Evolutionary conservation across 2,797 vertebrate species (phyloP), one percentile per base, ranked within the genome.

Genomic region (Calcarius lapponicus): DNA sequence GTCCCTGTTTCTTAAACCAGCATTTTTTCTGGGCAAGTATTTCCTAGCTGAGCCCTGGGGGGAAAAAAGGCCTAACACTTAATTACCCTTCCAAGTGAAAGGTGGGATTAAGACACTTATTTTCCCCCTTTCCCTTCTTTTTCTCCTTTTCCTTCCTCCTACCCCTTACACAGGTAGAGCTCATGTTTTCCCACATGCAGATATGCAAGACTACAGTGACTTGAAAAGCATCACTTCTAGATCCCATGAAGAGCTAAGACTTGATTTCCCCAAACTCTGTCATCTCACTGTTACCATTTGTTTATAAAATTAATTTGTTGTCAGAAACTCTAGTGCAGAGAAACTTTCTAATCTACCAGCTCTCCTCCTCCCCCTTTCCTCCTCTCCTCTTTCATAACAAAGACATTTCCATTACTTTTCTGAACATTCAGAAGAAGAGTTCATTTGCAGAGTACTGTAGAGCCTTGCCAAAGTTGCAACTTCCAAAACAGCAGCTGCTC

Each of bases 281-380:
- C 83, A 62, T 74, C 86, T 86, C 78, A 66, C 17, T 91, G 40
- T 93, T 91, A 73, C 22, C 21, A 24, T 69, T 43, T 97, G 76
- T 92, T 96, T 57, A 92, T 72, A 95, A 97, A 91, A 40, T 40
- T 12, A 65, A 34, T 96, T 91, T 90, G 42, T 72, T 82, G 42
- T 74, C 79, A 57, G 65, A 74, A 83, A 82, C 60, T 79, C 67
- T 82, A 58, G 34, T 82, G 69, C 56, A 94, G 81, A 60, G 88
- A 80, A 94, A 89, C 51, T 71, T 69, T 92, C 65, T 92, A 57
- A 64, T 45, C 56, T 70, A 47, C 62, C 5, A 22, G 20, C 43
- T 74, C 32, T 86, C 54, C 16, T 81, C 58, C 53, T 86, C 29
- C 36, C 95, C 16, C 40, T 58, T 67, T 90, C 64, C 42, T 57